A percentile compares a stretch with the other conserved stretches of the same genome.
phyloP scores from a whole-genome alignment of 2,113 vertebrate genomes.

The Telmatochromis sp. region DNA sequence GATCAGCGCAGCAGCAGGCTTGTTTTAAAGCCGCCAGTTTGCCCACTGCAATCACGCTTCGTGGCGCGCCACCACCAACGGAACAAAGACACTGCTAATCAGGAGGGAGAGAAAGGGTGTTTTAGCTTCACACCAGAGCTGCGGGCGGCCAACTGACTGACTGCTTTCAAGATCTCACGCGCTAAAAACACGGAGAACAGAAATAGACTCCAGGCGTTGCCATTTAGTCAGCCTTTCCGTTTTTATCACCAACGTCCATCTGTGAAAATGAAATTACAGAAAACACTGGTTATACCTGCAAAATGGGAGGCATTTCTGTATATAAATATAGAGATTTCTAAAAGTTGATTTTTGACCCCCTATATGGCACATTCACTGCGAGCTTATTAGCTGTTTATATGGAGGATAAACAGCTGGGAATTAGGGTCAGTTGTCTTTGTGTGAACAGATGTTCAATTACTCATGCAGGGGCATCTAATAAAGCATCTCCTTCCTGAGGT shows the following conservation, averaged over 20 bases:
- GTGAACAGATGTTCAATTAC: conserved; percentile 71
- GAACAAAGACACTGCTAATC: conserved; percentile 63
- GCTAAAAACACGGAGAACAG: not conserved
- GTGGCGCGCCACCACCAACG: conserved; percentile 25
- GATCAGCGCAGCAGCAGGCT: conserved; percentile 55
- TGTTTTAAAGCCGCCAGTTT: conserved; percentile 53
- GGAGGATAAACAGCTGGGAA: conserved; percentile 63
- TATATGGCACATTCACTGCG: conserved; percentile 23
- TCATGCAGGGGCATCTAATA: conserved; percentile 59
- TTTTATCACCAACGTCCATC: not conserved
- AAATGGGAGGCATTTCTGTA: not conserved
- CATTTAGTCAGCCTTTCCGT: not conserved
- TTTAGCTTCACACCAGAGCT: conserved; percentile 38
- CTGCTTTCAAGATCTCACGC: conserved; percentile 11
- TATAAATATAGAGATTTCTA: not conserved
- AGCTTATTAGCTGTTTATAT: conserved; percentile 57
- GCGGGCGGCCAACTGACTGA: conserved; percentile 2
- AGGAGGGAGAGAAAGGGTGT: conserved; percentile 16
- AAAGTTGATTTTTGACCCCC: conserved; percentile 15
- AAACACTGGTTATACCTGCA: not conserved
- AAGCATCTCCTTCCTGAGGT: conserved; percentile 52
- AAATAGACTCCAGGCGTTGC: not conserved
- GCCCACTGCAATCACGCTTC: conserved; percentile 61
- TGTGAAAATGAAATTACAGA: not conserved
- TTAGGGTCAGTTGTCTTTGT: conserved; percentile 53